Conservation (phyloP, 2,888 invertebrate genomes). For the Toxonevra muliebris region DNA sequence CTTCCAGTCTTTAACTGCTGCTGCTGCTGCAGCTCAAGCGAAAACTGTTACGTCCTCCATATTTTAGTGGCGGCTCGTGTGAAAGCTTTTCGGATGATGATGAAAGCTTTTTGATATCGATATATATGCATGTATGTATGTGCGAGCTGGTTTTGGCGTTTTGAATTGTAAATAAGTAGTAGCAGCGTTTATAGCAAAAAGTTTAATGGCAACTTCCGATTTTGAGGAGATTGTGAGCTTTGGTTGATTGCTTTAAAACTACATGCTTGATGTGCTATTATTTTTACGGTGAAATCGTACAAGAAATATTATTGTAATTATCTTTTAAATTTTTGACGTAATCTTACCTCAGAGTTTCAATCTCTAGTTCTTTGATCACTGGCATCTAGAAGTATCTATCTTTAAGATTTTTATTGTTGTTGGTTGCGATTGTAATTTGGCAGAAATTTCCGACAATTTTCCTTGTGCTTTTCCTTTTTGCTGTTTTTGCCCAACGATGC, state of each 20-base stretch:
- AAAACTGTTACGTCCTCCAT: conserved; percentile 59
- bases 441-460: conserved; percentile 47
- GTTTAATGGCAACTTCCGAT: background rate
- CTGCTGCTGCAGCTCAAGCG: conserved; percentile 44
- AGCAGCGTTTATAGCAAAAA: no score
- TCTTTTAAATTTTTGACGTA: no score
- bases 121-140: background rate
- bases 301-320: no score
- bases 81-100: background rate
- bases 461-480: conserved; percentile 40
- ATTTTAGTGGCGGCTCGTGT: conserved; percentile 21
- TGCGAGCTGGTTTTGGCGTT: no score
- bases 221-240: background rate
- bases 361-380: no score
- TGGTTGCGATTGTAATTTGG: conserved; percentile 40
- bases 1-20: background rate
- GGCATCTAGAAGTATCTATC: no score
- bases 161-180: no score
- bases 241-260: no score
- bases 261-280: no score
- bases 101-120: background rate
- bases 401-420: no score
- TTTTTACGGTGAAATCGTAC: no score
- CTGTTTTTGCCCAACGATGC: conserved; percentile 33
- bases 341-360: no score